phyloP scores from a whole-genome alignment of 37 sponge, comb jelly and placozoan species.

The Cliona cf. orientalis region DNA sequence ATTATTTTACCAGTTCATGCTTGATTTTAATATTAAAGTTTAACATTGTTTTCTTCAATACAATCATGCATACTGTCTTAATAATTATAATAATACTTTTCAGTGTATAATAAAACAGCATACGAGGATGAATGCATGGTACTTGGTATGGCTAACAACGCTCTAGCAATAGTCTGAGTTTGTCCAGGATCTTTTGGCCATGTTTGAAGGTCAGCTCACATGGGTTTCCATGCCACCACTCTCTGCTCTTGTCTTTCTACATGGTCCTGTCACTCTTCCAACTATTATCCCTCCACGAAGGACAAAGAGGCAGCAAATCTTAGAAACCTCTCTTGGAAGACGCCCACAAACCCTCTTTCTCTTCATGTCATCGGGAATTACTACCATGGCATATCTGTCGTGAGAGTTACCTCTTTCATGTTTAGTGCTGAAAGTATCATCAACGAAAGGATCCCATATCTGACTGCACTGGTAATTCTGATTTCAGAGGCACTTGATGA shows the following conservation, averaged over 20 bases:
- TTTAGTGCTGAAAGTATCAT: not conserved
- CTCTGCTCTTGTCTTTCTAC: not conserved
- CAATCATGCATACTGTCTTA: not conserved
- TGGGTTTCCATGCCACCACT: not conserved
- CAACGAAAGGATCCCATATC: not conserved
- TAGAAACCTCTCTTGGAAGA: not conserved
- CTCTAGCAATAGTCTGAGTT: not conserved
- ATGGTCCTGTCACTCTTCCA: not conserved
- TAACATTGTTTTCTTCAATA: not conserved
- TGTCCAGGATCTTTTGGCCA: not conserved
- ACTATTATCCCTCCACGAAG: not conserved
- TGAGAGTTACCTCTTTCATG: not conserved
- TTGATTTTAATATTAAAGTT: too few species aligned
- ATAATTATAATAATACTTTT: not conserved
- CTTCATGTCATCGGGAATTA: not conserved
- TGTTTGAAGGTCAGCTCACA: not conserved
- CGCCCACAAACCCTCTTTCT: not conserved
- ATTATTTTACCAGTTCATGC: too few species aligned
- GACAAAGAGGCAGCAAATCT: not conserved
- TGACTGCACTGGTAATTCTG: constrained; percentile 4
- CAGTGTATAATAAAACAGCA: not conserved
- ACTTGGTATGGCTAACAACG: not conserved
- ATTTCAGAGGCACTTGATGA: too few species aligned
- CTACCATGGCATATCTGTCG: not conserved
- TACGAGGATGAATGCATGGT: not conserved